These are phyloP conservation scores for Enteromius afrohamiltoni DNA, from an alignment of 2,797 vertebrate species.

Conservation along the genomic window DNA sequence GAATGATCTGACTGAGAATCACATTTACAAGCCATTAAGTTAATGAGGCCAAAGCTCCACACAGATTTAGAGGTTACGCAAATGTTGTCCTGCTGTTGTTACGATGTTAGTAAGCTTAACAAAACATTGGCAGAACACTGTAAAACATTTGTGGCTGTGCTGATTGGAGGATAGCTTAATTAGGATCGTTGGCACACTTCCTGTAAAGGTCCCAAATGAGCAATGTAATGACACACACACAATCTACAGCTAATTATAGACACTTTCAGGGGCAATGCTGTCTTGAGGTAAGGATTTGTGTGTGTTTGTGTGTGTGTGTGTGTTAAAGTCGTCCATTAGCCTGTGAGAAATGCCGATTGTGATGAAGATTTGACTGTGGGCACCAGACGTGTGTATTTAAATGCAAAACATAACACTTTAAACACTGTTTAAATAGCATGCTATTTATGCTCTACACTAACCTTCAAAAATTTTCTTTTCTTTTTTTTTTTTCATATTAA, in stretches of 20 bases:
- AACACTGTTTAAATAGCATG: conserved; percentile 23
- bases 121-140: conserved; percentile 55
- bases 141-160: conserved; percentile 57
- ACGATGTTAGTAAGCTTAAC: conserved; percentile 56
- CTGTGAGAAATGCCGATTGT: conserved; percentile 68
- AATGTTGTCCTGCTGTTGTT: conserved; percentile 55
- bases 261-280: conserved; percentile 41
- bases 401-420: conserved; percentile 69
- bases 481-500: not conserved
- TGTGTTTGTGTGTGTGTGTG: conserved; percentile 33
- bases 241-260: conserved; percentile 48
- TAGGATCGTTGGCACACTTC: conserved; percentile 58
- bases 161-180: conserved; percentile 58
- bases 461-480: not conserved
- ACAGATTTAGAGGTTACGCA: conserved; percentile 63
- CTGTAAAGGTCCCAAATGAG: conserved; percentile 58
- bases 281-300: conserved; percentile 45
- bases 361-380: conserved; percentile 76
- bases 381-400: conserved; percentile 43
- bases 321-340: conserved; percentile 51
- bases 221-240: conserved; percentile 47
- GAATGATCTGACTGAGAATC: conserved; percentile 45
- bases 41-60: conserved; percentile 72
- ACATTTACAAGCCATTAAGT: conserved; percentile 58
- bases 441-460: not conserved